Evolutionary conservation across 2,113 vertebrate species (phyloP), one percentile per base, ranked within the genome.

Genomic region (Neodon shergylaensis): DNA sequence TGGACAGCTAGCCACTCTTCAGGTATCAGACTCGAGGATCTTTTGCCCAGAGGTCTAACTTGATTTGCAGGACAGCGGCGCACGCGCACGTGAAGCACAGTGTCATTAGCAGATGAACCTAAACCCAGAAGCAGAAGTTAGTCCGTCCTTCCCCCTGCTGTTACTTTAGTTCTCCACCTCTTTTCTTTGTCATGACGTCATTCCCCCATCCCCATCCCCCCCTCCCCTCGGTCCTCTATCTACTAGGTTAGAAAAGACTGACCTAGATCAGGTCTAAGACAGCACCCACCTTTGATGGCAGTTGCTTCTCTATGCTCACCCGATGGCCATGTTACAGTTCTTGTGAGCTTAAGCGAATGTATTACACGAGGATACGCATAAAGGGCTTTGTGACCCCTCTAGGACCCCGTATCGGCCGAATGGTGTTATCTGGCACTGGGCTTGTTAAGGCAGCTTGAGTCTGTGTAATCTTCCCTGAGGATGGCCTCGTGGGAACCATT

Each of bases 381-480:
- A 95, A 95, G 21, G 47, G 65, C 19, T 36, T 77, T 85, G n/a
- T 91, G 94, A 90, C 93, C 90, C 90, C 90, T 87, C 84, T 47
- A 89, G 92, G 92, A 91, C 19, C 4, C 77, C 0, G 0, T 36
- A 22, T 76, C 47, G 44, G n/a, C 77, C 78, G 74, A 49, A 70
- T 49, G 81, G 42, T 79, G 82, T 95, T 92, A 91, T 81, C 61
- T 77, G 33, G 58, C 85, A 74, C 89, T 95, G 49, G 4, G n/a
- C 14, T 92, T 85, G 61, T 36, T 88, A 84, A 93, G 47, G 72
- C 66, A 82, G 87, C 76, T 94, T 82, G 90, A 93, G 44, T 96
- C 73, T 95, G 36, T 91, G 70, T 39, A 24, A 79, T 95, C 73
- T 92, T 94, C 87, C 94, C 72, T 54, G 72, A 92, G 84, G 87